A percentile compares a stretch with the other conserved stretches of the same genome.
Conservation (phyloP, 2,797 vertebrate species). For the Crenichthys baileyi region DNA sequence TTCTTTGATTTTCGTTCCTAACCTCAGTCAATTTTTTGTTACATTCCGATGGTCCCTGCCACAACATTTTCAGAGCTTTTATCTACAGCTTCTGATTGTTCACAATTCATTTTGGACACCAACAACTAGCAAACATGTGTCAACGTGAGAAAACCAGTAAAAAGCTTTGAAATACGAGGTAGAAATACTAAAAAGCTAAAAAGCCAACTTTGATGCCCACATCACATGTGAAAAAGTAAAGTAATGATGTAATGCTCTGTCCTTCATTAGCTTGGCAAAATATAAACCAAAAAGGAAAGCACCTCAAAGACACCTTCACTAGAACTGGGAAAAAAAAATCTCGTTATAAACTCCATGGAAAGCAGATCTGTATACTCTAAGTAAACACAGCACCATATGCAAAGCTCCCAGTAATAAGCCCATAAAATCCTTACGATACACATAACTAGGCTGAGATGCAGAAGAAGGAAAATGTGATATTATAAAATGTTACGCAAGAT, state of each 20-base stretch:
- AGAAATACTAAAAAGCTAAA: not conserved
- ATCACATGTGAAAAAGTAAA: no score
- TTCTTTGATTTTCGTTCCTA: not conserved
- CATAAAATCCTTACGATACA: conserved; percentile 52
- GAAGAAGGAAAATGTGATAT: conserved; percentile 23
- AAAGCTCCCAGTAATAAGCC: conserved; percentile 51
- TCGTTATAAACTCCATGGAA: conserved; percentile 48
- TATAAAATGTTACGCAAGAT: conserved; percentile 28
- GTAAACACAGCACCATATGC: conserved; percentile 49
- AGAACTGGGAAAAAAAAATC: not conserved
- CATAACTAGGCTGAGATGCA: conserved; percentile 16
- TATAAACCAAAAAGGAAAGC: conserved; percentile 27
- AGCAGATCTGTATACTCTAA: conserved; percentile 35
- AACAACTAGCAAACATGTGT: not conserved
- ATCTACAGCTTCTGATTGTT: not conserved
- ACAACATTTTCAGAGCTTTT: not conserved
- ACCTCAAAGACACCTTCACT: conserved; percentile 10
- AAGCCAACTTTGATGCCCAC: not conserved
- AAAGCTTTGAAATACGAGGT: not conserved
- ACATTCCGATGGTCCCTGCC: not conserved
- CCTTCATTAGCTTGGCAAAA: not conserved
- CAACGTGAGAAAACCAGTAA: not conserved
- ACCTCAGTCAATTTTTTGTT: no score
- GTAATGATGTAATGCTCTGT: not conserved
- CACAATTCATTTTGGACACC: not conserved